phyloP scores from a whole-genome alignment of 37 sponge, comb jelly and placozoan species.

The Halisarca cf. caerulea region DNA sequence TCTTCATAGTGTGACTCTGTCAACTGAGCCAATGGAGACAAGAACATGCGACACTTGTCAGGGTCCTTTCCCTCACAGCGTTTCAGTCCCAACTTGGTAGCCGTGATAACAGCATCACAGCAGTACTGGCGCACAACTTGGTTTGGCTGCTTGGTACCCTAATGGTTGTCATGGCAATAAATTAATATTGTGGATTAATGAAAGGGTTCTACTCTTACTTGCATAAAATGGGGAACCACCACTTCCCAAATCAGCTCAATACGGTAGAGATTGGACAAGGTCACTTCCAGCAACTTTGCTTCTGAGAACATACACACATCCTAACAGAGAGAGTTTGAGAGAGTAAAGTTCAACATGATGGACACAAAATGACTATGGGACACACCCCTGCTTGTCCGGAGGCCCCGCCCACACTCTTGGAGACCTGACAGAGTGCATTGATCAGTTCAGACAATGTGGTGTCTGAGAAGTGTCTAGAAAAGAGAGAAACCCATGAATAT shows the following conservation, averaged over 20 bases:
- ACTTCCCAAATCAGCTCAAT: constrained; percentile 66
- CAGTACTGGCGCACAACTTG: not conserved
- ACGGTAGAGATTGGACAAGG: constrained; percentile 56
- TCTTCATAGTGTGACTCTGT: not conserved
- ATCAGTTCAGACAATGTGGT: constrained; percentile 50
- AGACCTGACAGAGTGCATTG: constrained; percentile 62
- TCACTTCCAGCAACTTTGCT: constrained; percentile 68
- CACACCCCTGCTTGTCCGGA: not conserved
- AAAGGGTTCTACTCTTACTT: constrained; percentile 37
- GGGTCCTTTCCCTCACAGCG: not conserved
- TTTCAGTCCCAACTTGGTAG: not conserved
- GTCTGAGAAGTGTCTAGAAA: constrained; percentile 52
- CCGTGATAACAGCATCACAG: not conserved
- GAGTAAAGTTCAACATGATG: not conserved
- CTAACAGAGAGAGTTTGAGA: no score
- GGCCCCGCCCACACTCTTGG: constrained; percentile 7
- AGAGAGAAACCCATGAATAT: not conserved
- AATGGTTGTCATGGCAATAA: no score
- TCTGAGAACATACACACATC: constrained; percentile 71
- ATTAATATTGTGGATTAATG: not conserved
- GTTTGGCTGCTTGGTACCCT: not conserved
- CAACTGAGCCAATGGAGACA: not conserved
- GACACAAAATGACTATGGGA: not conserved
- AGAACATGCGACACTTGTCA: not conserved
- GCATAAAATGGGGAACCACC: constrained; percentile 59